phyloP scores from a whole-genome alignment of 2,113 vertebrate species.

The Eulacestoma nigropectus region DNA sequence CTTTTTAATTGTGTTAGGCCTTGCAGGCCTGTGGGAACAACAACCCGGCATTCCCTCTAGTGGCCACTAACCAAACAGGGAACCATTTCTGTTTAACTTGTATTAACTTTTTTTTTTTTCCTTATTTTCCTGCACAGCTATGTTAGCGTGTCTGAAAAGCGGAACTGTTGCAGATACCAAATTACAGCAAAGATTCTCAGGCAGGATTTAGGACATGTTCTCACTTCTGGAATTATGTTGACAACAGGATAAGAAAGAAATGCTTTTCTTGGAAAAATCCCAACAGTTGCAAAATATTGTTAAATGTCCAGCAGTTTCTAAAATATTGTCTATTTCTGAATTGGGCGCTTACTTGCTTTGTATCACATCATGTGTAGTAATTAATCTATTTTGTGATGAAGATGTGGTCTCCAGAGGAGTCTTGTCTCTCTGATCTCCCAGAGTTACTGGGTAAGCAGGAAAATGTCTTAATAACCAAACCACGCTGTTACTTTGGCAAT shows the following conservation, averaged over 20 bases:
- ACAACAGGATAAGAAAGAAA: not conserved
- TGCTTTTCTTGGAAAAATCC: not conserved
- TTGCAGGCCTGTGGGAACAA: not conserved
- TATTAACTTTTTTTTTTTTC: too few relatives aligned
- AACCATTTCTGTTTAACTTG: not conserved
- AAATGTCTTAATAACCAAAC: fast-evolving
- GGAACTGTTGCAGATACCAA: not conserved
- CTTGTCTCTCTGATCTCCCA: fast-evolving
- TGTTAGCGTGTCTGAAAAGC: not conserved
- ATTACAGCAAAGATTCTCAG: not conserved
- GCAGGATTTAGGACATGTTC: not conserved
- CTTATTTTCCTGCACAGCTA: not conserved
- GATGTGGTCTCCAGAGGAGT: too few relatives aligned
- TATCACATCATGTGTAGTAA: fast-evolving
- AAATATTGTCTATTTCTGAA: not conserved
- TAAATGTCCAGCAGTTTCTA: not conserved
- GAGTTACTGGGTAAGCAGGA: too few relatives aligned
- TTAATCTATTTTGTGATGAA: fast-evolving
- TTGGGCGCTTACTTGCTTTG: fast-evolving
- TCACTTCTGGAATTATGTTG: too few relatives aligned
- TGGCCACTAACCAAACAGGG: not conserved
- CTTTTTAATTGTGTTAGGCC: not conserved
- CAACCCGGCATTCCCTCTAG: conserved; percentile 8
- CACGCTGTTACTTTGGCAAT: not conserved
- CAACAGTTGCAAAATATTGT: not conserved